Percentiles rank a stretch among this genome's conserved stretches.
These are phyloP conservation scores for Vultur gryphus DNA, from an alignment of 2,797 vertebrate genomes.

Conservation along the genomic window DNA sequence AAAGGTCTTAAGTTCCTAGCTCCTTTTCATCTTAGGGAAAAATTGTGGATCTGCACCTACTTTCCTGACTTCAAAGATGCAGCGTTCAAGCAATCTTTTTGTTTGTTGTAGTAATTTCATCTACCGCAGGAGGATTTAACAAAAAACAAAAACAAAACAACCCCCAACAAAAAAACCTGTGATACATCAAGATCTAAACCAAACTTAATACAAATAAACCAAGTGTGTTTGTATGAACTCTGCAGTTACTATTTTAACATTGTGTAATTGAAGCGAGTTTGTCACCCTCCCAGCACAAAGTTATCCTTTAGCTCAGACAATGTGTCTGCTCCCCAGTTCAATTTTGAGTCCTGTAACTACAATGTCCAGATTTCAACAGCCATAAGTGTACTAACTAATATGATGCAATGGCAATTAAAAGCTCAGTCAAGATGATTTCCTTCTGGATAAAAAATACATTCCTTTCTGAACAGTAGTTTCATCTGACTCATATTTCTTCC, in stretches of 20 bases:
- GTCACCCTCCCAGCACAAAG: not conserved
- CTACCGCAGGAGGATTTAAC: not conserved
- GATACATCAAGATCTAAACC: not conserved
- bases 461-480: conserved; percentile 3
- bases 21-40: not conserved
- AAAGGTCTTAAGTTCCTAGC: not conserved
- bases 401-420: conserved; percentile 14
- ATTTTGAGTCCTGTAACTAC: not conserved
- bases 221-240: not conserved
- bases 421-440: not conserved
- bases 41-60: not conserved
- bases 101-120: not conserved
- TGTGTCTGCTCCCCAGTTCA: not conserved
- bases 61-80: not conserved
- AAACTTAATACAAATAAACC: not conserved
- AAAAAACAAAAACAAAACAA: not conserved
- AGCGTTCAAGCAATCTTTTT: not conserved
- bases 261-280: not conserved
- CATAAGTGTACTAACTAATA: not conserved
- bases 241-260: not conserved
- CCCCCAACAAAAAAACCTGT: not conserved
- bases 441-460: not conserved
- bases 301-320: not conserved
- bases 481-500: conserved; percentile 21
- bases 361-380: not conserved